Evolutionary conservation across 92 coral and sea anemone genomes (phyloP).

Genomic region (Ricordea florida): DNA sequence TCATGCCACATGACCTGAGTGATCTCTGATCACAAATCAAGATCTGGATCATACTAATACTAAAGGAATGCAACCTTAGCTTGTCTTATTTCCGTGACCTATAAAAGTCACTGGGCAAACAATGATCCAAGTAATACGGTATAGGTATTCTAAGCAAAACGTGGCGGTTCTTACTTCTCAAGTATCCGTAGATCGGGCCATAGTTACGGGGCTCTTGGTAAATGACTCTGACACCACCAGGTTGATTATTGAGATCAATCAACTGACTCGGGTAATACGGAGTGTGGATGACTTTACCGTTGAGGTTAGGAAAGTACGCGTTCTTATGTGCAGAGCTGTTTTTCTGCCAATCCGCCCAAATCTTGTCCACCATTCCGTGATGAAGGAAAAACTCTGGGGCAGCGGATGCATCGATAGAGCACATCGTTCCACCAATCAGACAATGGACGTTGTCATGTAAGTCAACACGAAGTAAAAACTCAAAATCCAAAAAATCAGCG

Average conservation of each 20-base stretch:
- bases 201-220: not conserved
- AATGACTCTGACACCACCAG: not conserved
- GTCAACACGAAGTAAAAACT: constrained; percentile 37
- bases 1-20: no score
- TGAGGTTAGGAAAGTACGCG: constrained; percentile 9
- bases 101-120: no score
- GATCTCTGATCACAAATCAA: no score
- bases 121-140: no score
- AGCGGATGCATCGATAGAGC: constrained; percentile 49
- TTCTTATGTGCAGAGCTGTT: constrained; percentile 32
- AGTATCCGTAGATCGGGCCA: not conserved
- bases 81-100: no score
- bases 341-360: constrained; percentile 87
- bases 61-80: no score
- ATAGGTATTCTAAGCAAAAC: no score
- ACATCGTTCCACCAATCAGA: constrained; percentile 74
- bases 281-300: not conserved
- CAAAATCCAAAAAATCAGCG: constrained; percentile 32
- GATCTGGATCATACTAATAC: no score
- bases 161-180: not conserved
- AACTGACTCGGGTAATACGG: not conserved
- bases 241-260: not conserved
- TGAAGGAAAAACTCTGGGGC: constrained; percentile 80
- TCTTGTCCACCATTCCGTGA: constrained; percentile 74
- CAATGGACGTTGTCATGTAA: constrained; percentile 66